These are phyloP conservation scores for Himalopsyche japonica DNA, from an alignment of 2,888 invertebrate genomes.

Conservation along the genomic window DNA sequence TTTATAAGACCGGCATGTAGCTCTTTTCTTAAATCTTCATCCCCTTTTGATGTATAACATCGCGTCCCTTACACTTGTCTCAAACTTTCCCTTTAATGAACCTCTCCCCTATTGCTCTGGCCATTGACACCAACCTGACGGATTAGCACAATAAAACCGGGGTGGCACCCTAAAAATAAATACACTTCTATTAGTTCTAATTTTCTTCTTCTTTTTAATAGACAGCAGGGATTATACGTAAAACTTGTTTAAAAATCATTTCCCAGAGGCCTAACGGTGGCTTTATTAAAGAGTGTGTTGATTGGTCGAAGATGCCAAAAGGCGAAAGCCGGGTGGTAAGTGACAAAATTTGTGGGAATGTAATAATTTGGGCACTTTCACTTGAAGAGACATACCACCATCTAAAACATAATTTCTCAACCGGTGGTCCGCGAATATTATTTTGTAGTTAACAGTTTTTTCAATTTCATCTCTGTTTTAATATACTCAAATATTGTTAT, in stretches of 20 bases:
- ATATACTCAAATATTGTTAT: too few relatives aligned
- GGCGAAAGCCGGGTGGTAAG: too few relatives aligned
- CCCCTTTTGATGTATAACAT: not conserved
- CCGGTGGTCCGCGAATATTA: too few relatives aligned
- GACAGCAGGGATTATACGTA: not conserved
- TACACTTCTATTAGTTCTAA: not conserved
- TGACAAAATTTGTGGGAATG: too few relatives aligned
- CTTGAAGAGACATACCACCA: too few relatives aligned
- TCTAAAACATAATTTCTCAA: too few relatives aligned
- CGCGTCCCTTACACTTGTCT: not conserved
- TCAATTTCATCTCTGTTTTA: too few relatives aligned
- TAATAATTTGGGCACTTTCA: too few relatives aligned
- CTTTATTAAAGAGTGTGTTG: not conserved
- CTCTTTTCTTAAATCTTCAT: not conserved
- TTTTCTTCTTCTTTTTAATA: not conserved
- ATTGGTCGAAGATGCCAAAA: too few relatives aligned
- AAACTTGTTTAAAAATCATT: not conserved
- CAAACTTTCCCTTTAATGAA: not conserved
- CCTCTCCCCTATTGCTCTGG: not conserved
- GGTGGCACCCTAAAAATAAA: not conserved
- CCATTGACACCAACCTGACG: not conserved
- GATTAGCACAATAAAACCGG: not conserved
- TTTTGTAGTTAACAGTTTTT: too few relatives aligned
- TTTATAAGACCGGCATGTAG: not conserved
- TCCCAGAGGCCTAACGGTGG: not conserved